Evolutionary conservation across 2,113 vertebrate species (phyloP).

Genomic region (Anguilla rostrata): DNA sequence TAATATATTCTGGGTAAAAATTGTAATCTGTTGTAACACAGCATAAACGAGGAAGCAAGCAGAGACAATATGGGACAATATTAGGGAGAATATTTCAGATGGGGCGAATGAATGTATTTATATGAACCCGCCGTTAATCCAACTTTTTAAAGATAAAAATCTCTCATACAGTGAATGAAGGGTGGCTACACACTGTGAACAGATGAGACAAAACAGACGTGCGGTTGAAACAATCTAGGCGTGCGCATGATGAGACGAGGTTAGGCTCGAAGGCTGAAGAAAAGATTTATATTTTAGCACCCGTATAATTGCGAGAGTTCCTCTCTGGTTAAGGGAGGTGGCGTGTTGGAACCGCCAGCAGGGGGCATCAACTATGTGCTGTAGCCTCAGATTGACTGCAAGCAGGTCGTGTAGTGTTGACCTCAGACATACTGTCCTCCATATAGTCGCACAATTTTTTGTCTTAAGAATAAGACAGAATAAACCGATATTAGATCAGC

Average conservation of each 20-base stretch:
- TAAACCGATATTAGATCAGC: background rate
- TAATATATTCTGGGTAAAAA: too few species aligned
- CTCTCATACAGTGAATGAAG: background rate
- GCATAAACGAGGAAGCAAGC: too few species aligned
- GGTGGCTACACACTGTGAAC: background rate
- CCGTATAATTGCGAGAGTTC: background rate
- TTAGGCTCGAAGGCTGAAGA: background rate
- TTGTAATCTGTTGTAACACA: too few species aligned
- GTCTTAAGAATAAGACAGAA: background rate
- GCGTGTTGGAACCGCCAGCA: background rate
- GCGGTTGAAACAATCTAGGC: too few species aligned
- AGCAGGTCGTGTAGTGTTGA: background rate
- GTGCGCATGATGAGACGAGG: background rate
- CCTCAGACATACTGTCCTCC: background rate
- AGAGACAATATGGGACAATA: too few species aligned
- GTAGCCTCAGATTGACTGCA: background rate
- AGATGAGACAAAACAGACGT: background rate
- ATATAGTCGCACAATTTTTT: background rate
- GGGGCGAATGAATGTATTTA: too few species aligned
- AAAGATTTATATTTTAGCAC: background rate
- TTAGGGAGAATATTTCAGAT: too few species aligned
- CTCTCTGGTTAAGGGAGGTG: background rate
- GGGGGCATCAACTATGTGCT: background rate
- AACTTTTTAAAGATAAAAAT: too few species aligned
- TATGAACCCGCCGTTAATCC: too few species aligned